phyloP scores from a whole-genome alignment of 2,797 vertebrate genomes.

The Rhinella marina region DNA sequence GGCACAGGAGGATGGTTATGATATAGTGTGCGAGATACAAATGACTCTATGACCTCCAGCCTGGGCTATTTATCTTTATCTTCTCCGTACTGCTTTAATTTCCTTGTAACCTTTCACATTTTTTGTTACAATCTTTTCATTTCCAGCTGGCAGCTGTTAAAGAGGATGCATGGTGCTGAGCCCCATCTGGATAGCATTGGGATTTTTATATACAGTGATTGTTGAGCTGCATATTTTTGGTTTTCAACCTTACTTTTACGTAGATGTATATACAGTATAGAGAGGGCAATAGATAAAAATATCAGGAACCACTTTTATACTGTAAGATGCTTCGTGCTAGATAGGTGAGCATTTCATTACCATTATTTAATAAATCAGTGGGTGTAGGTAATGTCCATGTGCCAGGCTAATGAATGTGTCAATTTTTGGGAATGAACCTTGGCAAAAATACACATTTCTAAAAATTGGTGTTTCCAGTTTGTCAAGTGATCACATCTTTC shows the following conservation, averaged over 20 bases:
- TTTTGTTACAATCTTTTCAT: constrained; percentile 25
- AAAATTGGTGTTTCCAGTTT: too few species aligned
- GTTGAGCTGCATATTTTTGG: not conserved
- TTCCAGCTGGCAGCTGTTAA: constrained; percentile 45
- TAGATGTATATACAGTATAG: not conserved
- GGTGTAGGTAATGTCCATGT: too few species aligned
- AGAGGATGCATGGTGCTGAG: constrained; percentile 30
- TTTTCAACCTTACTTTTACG: not conserved
- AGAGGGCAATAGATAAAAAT: too few species aligned
- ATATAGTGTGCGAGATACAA: constrained; percentile 30
- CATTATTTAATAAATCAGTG: too few species aligned
- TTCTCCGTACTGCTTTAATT: constrained; percentile 26
- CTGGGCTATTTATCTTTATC: constrained; percentile 39
- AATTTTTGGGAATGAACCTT: too few species aligned
- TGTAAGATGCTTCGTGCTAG: too few species aligned
- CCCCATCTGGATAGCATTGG: constrained; percentile 6
- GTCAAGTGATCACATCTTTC: too few species aligned
- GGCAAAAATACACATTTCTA: too few species aligned
- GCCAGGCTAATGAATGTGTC: too few species aligned
- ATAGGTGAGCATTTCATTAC: too few species aligned
- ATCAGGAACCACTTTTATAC: too few species aligned
- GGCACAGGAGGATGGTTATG: constrained; percentile 33
- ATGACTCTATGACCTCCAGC: constrained; percentile 38
- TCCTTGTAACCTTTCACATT: constrained; percentile 12
- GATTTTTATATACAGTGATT: not conserved